Conservation (phyloP, 2,888 invertebrate species). For the Drosophila colorata region DNA sequence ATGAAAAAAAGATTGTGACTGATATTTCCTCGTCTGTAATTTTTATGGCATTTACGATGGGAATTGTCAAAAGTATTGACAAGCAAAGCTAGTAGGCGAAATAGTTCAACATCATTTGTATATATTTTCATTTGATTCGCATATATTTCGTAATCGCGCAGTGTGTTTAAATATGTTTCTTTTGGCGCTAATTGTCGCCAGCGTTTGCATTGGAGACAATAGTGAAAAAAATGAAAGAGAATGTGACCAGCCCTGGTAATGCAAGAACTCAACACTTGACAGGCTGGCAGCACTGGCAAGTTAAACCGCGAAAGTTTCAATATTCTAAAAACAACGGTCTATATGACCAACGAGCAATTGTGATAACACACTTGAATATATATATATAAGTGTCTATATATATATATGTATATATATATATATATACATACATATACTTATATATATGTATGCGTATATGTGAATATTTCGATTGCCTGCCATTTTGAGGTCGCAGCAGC, state of each 20-base stretch:
- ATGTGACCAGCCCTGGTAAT: background rate
- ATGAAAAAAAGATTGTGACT: background rate
- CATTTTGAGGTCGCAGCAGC: slow-evolving; percentile 5
- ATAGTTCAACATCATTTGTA: background rate
- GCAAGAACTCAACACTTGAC: background rate
- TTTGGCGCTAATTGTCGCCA: background rate
- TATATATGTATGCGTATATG: background rate
- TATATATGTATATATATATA: too few species aligned
- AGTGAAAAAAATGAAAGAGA: background rate
- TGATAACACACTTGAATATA: background rate
- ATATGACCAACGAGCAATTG: background rate
- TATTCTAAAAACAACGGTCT: background rate
- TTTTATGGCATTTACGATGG: background rate
- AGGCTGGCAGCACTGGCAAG: slow-evolving; percentile 1
- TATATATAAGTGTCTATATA: too few species aligned
- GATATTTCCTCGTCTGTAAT: background rate
- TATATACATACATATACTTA: too few species aligned
- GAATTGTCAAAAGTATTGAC: background rate
- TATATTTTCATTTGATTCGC: background rate
- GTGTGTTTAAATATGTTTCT: background rate
- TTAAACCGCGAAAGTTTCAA: slow-evolving; percentile 2
- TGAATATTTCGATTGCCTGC: background rate
- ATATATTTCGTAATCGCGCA: background rate
- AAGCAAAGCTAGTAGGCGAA: background rate
- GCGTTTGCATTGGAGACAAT: background rate